Evolutionary conservation across 2,797 vertebrate species (phyloP).

Genomic region (Trematomus bernacchii): DNA sequence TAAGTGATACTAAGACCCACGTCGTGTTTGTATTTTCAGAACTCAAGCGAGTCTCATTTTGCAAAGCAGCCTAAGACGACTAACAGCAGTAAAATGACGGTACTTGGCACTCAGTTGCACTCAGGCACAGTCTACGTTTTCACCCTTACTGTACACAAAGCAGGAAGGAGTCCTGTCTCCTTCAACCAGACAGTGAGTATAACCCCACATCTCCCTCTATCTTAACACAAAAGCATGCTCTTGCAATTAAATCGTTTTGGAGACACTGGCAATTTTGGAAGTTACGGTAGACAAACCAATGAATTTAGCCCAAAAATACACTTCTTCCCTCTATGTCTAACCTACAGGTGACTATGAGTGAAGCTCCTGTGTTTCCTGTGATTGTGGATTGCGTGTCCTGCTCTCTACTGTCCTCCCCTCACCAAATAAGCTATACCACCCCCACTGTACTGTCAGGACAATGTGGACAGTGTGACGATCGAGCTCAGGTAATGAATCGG

Average conservation of each 20-base stretch:
- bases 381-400: slow-evolving; percentile 83
- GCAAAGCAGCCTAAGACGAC: slow-evolving; percentile 26
- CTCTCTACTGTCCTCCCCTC: slow-evolving; percentile 46
- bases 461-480: slow-evolving; percentile 77
- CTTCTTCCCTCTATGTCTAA: neutral
- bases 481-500: slow-evolving; percentile 66
- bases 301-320: neutral
- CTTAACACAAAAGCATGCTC: neutral
- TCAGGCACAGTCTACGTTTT: slow-evolving; percentile 71
- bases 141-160: slow-evolving; percentile 81
- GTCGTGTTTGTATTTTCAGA: slow-evolving; percentile 64
- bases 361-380: slow-evolving; percentile 73
- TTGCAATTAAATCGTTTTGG: neutral
- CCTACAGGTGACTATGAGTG: slow-evolving; percentile 78
- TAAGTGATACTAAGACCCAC: neutral
- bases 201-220: neutral
- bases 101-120: slow-evolving; percentile 67
- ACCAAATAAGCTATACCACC: slow-evolving; percentile 53
- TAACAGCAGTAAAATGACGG: slow-evolving; percentile 61
- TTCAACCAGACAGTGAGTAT: slow-evolving; percentile 81
- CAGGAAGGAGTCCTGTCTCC: slow-evolving; percentile 72
- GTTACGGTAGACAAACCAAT: neutral
- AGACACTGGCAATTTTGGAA: neutral
- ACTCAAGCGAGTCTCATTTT: slow-evolving; percentile 35
- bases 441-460: slow-evolving; percentile 75